A percentile compares a stretch with the other conserved stretches of the same genome.
Evolutionary conservation across 1,140 invertebrate genomes (phyloP).

Genomic region (Drosophila miranda): DNA sequence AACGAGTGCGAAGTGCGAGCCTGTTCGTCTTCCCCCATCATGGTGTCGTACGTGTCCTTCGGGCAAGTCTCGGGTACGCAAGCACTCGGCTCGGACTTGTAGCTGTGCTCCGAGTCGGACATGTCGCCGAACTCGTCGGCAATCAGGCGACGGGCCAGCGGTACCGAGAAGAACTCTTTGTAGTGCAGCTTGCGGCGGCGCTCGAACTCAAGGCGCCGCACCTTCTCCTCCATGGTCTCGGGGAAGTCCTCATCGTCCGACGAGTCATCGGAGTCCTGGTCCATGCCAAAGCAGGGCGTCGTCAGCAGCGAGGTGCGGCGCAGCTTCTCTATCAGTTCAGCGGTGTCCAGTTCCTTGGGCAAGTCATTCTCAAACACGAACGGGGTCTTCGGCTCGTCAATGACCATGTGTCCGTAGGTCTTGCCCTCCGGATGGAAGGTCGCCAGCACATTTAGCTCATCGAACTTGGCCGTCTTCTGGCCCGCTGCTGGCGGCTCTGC

Average conservation of each 20-base stretch:
- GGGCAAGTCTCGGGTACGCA: too few relatives aligned
- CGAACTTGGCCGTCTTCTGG: conserved; percentile 62
- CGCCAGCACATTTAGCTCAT: conserved; percentile 61
- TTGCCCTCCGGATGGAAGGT: conserved; percentile 66
- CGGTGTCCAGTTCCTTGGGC: conserved; percentile 87
- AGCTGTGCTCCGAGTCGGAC: conserved; percentile 7
- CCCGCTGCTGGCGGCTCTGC: not conserved
- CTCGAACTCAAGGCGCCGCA: conserved; percentile 56
- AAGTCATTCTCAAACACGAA: conserved; percentile 87
- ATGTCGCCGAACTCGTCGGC: conserved; percentile 44
- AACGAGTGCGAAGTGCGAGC: too few relatives aligned
- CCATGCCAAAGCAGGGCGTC: conserved; percentile 61
- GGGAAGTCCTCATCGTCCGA: conserved; percentile 65
- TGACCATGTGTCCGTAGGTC: conserved; percentile 99
- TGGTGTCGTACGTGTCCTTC: too few relatives aligned
- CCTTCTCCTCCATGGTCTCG: conserved; percentile 58
- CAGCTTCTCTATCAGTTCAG: conserved; percentile 87
- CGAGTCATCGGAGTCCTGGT: conserved; percentile 59
- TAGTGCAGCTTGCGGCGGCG: conserved; percentile 60
- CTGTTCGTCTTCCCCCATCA: too few relatives aligned
- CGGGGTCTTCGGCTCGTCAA: conserved; percentile 98
- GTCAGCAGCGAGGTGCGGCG: conserved; percentile 34
- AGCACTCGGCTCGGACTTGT: not conserved
- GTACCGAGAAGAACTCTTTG: conserved; percentile 55
- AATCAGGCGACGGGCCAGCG: conserved; percentile 57